phyloP scores from a whole-genome alignment of 2,113 vertebrate species.

The Eptatretus burgeri region DNA sequence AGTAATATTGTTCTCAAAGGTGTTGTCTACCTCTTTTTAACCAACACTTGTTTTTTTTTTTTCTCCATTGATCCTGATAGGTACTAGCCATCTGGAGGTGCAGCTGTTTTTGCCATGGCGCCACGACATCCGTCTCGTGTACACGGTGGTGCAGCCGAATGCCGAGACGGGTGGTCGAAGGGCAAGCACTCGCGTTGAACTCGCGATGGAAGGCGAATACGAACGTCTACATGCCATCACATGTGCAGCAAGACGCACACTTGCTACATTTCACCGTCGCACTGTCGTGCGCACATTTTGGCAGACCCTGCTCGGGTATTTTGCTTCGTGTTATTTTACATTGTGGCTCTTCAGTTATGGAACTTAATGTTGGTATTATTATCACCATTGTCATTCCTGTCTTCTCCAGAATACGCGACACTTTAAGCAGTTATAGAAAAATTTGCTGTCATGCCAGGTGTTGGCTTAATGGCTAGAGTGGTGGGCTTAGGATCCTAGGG shows the following conservation, averaged over 20 bases:
- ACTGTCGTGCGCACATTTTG: constrained; percentile 88
- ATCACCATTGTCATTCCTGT: too few relatives aligned
- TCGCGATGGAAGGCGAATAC: constrained; percentile 93
- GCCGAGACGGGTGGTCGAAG: constrained; percentile 8
- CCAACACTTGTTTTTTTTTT: background rate
- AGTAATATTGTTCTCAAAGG: too few relatives aligned
- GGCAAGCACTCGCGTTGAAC: constrained; percentile 57
- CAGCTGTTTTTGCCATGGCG: constrained; percentile 83
- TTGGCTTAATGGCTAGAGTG: too few relatives aligned
- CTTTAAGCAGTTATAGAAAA: too few relatives aligned
- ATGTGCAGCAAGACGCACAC: constrained; percentile 78
- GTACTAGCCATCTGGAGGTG: constrained; percentile 63
- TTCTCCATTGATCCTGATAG: constrained; percentile 14
- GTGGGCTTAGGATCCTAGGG: too few relatives aligned
- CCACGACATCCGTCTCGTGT: constrained; percentile 94
- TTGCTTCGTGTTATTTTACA: too few relatives aligned
- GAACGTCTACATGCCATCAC: constrained; percentile 92
- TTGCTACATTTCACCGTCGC: constrained; percentile 72
- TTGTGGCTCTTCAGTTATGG: too few relatives aligned
- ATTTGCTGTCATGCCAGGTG: too few relatives aligned
- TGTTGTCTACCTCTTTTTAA: too few relatives aligned
- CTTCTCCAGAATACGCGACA: too few relatives aligned
- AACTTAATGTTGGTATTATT: too few relatives aligned
- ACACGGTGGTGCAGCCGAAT: constrained; percentile 23
- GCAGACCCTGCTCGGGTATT: constrained; percentile 81